These are phyloP conservation scores for Brevipalpus yothersi DNA, from an alignment of 1,140 invertebrate genomes.

Conservation along the genomic window DNA sequence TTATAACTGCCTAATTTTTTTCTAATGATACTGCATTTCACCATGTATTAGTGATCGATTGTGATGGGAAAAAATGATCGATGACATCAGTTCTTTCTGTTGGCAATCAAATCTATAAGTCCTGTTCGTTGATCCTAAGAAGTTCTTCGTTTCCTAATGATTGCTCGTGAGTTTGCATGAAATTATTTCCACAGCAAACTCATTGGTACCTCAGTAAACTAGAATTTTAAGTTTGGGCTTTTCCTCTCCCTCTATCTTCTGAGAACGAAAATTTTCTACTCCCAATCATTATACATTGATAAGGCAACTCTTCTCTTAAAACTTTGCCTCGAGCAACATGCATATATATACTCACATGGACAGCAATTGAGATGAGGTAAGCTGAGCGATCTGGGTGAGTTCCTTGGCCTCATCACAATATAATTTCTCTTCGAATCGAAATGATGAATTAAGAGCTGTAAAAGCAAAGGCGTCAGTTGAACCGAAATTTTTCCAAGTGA, in stretches of 20 bases:
- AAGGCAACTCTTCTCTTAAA: neutral
- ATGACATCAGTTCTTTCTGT: no score
- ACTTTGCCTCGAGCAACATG: neutral
- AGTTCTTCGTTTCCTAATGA: no score
- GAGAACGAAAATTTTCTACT: neutral
- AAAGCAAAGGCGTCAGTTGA: neutral
- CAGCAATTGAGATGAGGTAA: neutral
- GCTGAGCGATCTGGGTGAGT: neutral
- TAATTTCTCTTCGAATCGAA: neutral
- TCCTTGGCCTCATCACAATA: neutral
- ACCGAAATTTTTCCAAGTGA: neutral
- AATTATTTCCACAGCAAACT: no score
- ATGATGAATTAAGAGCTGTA: neutral
- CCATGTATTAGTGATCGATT: no score
- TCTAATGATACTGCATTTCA: no score
- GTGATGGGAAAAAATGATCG: no score
- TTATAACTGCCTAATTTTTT: no score
- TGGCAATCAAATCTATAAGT: no score
- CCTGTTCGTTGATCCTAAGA: no score
- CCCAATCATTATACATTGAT: neutral
- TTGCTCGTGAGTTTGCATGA: no score
- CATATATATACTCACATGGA: neutral
- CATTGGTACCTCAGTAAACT: no score
- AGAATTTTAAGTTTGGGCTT: no score
- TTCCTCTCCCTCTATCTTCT: neutral